These are phyloP conservation scores for Eugnorisma glareosa DNA, from an alignment of 2,888 invertebrate genomes.

Conservation along the genomic window DNA sequence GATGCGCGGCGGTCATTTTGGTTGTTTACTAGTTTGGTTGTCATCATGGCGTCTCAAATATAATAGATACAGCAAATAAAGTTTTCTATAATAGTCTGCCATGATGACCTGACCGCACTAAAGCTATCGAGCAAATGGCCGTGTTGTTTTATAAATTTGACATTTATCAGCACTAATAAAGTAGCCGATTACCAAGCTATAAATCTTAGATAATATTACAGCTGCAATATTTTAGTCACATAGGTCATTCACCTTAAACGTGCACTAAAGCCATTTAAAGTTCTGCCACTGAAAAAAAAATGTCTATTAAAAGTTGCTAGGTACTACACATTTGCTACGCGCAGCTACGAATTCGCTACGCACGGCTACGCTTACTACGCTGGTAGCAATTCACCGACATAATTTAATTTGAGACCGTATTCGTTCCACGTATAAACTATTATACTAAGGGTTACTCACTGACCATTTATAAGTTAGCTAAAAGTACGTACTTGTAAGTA, in stretches of 20 bases:
- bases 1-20: too few relatives aligned
- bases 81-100: too few relatives aligned
- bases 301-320: not conserved
- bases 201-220: not conserved
- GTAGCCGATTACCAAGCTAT: too few relatives aligned
- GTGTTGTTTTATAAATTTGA: too few relatives aligned
- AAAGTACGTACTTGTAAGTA: too few relatives aligned
- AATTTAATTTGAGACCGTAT: constrained; percentile 32
- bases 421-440: constrained; percentile 29
- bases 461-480: not conserved
- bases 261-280: not conserved
- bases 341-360: constrained; percentile 34
- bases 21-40: too few relatives aligned
- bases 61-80: too few relatives aligned
- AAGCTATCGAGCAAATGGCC: too few relatives aligned
- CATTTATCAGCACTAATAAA: too few relatives aligned
- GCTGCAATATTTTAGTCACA: not conserved
- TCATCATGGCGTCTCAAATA: too few relatives aligned
- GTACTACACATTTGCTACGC: constrained; percentile 25
- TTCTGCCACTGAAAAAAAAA: not conserved
- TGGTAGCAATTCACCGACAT: constrained; percentile 25
- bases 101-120: too few relatives aligned
- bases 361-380: constrained; percentile 34
- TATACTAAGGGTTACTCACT: constrained; percentile 1
- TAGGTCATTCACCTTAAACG: not conserved